These are phyloP conservation scores for Euzetes globulus DNA, from an alignment of 2,888 invertebrate genomes.

Conservation along the genomic window DNA sequence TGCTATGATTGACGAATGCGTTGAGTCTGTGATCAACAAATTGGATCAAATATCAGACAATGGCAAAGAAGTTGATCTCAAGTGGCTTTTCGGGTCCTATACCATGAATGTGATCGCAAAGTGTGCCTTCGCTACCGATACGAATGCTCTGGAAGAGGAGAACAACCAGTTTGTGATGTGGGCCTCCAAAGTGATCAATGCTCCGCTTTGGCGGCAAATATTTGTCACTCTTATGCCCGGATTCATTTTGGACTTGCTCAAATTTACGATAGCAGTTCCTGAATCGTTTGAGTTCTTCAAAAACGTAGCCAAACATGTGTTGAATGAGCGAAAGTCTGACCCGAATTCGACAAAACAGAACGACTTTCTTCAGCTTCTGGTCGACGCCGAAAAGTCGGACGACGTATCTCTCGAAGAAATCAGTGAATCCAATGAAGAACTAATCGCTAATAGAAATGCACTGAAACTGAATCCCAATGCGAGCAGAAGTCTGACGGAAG, in stretches of 20 bases:
- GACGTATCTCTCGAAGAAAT: background rate
- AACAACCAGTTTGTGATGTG: constrained; percentile 36
- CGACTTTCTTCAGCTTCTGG: constrained; percentile 18
- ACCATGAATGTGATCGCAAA: constrained; percentile 58
- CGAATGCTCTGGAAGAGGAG: constrained; percentile 46
- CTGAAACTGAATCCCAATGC: background rate
- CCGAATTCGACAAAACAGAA: background rate
- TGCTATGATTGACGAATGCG: constrained; percentile 55
- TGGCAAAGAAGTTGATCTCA: constrained; percentile 28
- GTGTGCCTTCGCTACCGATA: constrained; percentile 57
- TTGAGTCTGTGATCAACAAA: constrained; percentile 44
- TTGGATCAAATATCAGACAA: background rate
- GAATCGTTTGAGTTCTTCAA: background rate
- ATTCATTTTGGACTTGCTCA: background rate
- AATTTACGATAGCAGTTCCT: background rate
- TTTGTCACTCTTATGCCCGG: background rate
- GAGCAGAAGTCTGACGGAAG: background rate
- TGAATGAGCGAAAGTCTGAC: background rate
- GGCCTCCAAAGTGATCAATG: background rate
- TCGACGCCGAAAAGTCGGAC: background rate
- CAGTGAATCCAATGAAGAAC: background rate
- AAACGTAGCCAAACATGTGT: background rate
- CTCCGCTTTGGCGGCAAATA: background rate
- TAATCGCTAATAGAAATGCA: background rate
- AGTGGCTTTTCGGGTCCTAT: constrained; percentile 52